Evolutionary conservation across 2,797 vertebrate genomes (phyloP).

Genomic region (Danionella dracula): DNA sequence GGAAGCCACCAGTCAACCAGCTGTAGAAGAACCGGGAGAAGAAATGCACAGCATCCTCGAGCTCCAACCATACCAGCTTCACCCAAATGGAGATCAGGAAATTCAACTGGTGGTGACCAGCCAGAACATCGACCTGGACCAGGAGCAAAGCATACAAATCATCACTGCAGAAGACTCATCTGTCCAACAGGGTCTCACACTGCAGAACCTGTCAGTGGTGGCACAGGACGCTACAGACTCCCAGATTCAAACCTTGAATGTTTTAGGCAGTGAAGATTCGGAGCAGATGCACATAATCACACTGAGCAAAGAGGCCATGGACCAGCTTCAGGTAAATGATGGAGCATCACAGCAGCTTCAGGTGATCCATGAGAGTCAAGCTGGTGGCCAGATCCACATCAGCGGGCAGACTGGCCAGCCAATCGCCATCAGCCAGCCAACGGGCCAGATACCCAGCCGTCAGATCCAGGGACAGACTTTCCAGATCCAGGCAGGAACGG

Average conservation of each 20-base stretch:
- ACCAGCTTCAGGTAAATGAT: conserved; percentile 80
- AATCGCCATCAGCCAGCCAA: conserved; percentile 71
- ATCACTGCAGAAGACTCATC: conserved; percentile 64
- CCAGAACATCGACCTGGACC: conserved; percentile 78
- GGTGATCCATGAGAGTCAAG: conserved; percentile 52
- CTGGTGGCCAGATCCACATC: conserved; percentile 60
- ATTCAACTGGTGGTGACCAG: conserved; percentile 87
- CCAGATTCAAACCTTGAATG: conserved; percentile 75
- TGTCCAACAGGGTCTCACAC: conserved; percentile 62
- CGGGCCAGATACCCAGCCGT: conserved; percentile 63
- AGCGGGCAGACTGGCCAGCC: conserved; percentile 65
- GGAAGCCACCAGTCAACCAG: neutral
- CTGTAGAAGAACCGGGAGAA: neutral
- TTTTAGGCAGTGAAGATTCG: conserved; percentile 70
- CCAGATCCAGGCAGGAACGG: conserved; percentile 68
- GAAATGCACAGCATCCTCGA: conserved; percentile 73
- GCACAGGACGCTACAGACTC: conserved; percentile 66
- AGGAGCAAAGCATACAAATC: conserved; percentile 81
- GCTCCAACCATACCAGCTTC: conserved; percentile 84
- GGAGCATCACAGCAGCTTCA: conserved; percentile 67
- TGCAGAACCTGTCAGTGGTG: conserved; percentile 80
- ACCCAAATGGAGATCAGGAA: conserved; percentile 76
- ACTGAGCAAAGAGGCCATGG: conserved; percentile 85
- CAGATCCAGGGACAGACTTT: conserved; percentile 74
- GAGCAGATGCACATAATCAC: conserved; percentile 93